Base-by-base conservation (phyloP, 2,888 invertebrate species). In the Scaptomyza flava region DNA sequence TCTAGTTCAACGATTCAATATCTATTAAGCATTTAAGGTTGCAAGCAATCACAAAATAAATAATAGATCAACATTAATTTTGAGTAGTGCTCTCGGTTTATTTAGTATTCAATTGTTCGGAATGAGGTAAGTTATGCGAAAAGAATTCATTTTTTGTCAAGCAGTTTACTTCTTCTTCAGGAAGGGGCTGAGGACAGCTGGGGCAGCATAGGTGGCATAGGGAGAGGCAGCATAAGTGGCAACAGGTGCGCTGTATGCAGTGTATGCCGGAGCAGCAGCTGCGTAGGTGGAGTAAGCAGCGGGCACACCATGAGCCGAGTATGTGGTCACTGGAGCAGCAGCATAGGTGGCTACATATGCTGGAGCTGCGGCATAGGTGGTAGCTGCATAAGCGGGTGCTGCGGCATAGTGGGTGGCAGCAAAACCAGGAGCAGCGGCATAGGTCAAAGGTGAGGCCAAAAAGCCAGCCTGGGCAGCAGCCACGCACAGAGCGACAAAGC, bases 401-500 rank as follows among this genome's bases (percentile, higher is more conserved):
- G 81, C 77, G 20, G 68, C 79, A 17, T 65, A 68, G 14, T 61
- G 63, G 61, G 64, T 66, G 61, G 47, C 69, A 1, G 77, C 68
- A 31, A 69, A 77, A 0, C 78, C 69, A 0, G 85, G 78, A 36
- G 79, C 74, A 30, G 81, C 79, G n/a, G 75, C 61, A 46, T 81
- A 81, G 20, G 47, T 70, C 61, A 83, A 68, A 1, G 73, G 83
- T 1, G 79, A 66, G 4, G 81, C 81, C 58, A 89, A 54, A 58
- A 68, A 71, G 43, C 89, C 86, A 58, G 90, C 90, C 73, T 89
- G 88, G 52, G 89, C 89, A 61, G 65, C 89, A 76, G 89, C 90
- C 52, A 90, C 54, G 77, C 82, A 89, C 58, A 90, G 79, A 68
- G 88, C 80, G 70, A 90, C 79, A 70, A 90, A 88, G 77, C 89